Evolutionary conservation across 1,140 invertebrate species (phyloP), one percentile per base, ranked within the genome.

Genomic region (Diplogasteroides magnus): DNA sequence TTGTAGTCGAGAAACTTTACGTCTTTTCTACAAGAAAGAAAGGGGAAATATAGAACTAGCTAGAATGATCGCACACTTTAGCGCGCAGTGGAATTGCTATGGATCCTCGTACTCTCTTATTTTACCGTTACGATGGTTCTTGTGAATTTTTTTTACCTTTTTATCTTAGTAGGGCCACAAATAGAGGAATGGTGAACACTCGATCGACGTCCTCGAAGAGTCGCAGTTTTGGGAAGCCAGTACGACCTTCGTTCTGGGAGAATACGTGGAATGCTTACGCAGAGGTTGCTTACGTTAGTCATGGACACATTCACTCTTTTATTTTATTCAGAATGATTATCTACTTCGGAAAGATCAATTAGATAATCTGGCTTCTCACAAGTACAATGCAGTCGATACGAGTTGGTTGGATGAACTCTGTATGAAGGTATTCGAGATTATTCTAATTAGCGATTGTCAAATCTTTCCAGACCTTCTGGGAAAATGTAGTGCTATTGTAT

Each of bases 401-500:
- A 76, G 73, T 14, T 75, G 61, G 55, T 67, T 80, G 57, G 79
- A 80, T 67, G 75, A 81, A 31, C 64, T 80, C 2, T 76, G 69
- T 64, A 82, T 80, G 79, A 75, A 80, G 23, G 68, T 73, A 61
- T 77, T 77, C 25, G 27, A 1, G 66, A 31, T 61, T 48, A n/a
- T 19, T 37, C 2, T 25, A 55, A 25, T 27, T 74, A 31, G 6
- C 37, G 6, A 48, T 48, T 48, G 6, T 11, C 19, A 6, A 48
- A 48, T 48, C 37, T 19, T 48, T 31, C 23, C 37, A 48, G 37
- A 89, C 89, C 27, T 98, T 91, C 89, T 99, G 96, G 96, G 89
- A 91, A 85, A 97, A 91, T 91, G 86, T 98, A 57, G 92, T 97
- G 11, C 86, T 89, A 76, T 89, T 90, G 82, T 89, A 93, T 75